A percentile compares a stretch with the other conserved stretches of the same genome.
Conservation (phyloP, 2,888 invertebrate genomes). For the Xestia rhomboidea region DNA sequence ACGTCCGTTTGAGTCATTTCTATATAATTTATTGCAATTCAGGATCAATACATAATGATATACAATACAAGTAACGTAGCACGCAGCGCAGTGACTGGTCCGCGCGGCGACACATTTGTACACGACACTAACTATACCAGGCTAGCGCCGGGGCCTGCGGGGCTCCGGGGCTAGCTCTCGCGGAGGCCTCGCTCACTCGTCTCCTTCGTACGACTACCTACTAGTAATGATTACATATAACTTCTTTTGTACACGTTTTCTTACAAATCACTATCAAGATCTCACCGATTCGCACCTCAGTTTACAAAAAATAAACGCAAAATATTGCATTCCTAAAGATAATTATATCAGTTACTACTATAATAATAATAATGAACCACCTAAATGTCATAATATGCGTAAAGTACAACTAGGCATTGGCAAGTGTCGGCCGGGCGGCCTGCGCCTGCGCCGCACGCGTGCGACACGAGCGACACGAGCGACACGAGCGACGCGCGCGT, state of each 20-base stretch:
- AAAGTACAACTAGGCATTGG: constrained; percentile 85
- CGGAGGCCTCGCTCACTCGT: constrained; percentile 15
- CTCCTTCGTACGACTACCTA: constrained; percentile 43
- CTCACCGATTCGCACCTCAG: constrained; percentile 54
- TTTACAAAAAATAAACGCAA: constrained; percentile 58
- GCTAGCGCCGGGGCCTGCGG: not conserved
- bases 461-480: constrained; percentile 40
- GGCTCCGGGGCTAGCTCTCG: constrained; percentile 30
- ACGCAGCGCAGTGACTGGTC: constrained; percentile 70
- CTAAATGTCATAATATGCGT: constrained; percentile 76
- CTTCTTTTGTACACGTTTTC: constrained; percentile 58
- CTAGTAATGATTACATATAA: constrained; percentile 52
- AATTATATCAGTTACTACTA: constrained; percentile 58
- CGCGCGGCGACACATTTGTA: constrained; percentile 68
- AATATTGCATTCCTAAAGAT: constrained; percentile 65
- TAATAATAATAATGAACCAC: constrained; percentile 53
- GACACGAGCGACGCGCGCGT: constrained; percentile 36
- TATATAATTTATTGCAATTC: constrained; percentile 81
- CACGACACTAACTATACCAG: constrained; percentile 54
- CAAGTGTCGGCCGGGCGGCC: constrained; percentile 81
- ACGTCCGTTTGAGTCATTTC: constrained; percentile 47
- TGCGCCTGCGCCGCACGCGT: constrained; percentile 73
- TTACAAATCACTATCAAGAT: constrained; percentile 49
- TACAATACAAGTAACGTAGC: constrained; percentile 63
- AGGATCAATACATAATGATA: constrained; percentile 77